Evolutionary conservation across 1,140 invertebrate genomes (phyloP).

Genomic region (Drosophila lacteicornis): DNA sequence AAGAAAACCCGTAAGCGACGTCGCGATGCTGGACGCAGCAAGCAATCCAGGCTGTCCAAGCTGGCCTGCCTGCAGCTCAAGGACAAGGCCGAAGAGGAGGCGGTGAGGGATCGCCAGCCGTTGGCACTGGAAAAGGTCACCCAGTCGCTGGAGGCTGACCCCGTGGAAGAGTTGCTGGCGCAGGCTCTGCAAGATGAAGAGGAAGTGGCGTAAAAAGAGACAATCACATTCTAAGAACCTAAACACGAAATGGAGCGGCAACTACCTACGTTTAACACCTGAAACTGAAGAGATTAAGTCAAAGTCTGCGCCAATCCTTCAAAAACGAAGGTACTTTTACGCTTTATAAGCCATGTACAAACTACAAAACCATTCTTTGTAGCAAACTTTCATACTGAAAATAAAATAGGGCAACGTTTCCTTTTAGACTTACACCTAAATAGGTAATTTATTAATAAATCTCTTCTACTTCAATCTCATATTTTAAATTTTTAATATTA

Average conservation of each 20-base stretch:
- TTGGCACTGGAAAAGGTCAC: conserved; percentile 46
- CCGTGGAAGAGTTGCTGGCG: conserved; percentile 18
- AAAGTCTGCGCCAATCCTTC: too few species aligned
- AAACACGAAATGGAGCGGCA: background rate
- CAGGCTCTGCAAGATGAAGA: conserved; percentile 12
- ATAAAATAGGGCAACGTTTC: background rate
- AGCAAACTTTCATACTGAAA: background rate
- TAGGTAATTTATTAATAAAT: background rate
- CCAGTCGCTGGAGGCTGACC: conserved; percentile 21
- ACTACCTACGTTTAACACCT: too few species aligned
- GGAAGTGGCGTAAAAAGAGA: background rate
- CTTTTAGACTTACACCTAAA: background rate
- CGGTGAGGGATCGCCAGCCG: conserved; percentile 50
- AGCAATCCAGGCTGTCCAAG: conserved; percentile 56
- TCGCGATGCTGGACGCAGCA: conserved; percentile 65
- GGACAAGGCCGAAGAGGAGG: conserved; percentile 62
- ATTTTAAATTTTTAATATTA: background rate
- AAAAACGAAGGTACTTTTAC: background rate
- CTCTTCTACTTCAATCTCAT: background rate
- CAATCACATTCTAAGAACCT: background rate
- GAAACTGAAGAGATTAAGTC: too few species aligned
- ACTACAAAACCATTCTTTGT: background rate
- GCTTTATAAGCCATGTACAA: background rate
- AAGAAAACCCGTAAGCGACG: conserved; percentile 54
- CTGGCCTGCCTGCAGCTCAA: conserved; percentile 59